Conservation (phyloP, 2,113 vertebrate species). For the Odocoileus hemionus region DNA sequence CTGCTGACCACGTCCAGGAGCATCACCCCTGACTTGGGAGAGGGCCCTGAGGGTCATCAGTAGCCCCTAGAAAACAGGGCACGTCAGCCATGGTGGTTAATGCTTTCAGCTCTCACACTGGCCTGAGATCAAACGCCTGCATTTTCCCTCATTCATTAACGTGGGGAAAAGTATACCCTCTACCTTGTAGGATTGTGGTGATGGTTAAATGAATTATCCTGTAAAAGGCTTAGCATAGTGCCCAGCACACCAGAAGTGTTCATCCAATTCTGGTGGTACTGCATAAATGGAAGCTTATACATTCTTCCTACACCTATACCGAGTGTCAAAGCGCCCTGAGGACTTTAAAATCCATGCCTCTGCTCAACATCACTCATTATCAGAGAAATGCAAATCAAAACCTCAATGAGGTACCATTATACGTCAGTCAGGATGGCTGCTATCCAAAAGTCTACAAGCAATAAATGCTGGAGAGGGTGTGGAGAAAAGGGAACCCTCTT, state of each 20-base stretch:
- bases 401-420: too few relatives aligned
- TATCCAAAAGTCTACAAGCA: too few relatives aligned
- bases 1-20: neutral
- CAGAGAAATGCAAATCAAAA: too few relatives aligned
- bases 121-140: neutral
- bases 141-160: neutral
- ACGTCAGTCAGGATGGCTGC: too few relatives aligned
- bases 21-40: fast-evolving
- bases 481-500: too few relatives aligned
- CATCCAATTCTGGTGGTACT: fast-evolving
- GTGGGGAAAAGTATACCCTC: neutral
- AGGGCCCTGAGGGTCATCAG: neutral
- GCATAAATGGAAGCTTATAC: fast-evolving
- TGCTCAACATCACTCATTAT: too few relatives aligned
- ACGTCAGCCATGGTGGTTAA: neutral
- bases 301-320: too few relatives aligned
- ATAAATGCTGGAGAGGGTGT: too few relatives aligned
- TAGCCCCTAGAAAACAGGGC: too few relatives aligned
- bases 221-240: fast-evolving
- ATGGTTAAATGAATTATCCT: neutral
- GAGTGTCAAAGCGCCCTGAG: fast-evolving
- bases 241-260: fast-evolving
- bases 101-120: neutral
- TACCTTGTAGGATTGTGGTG: neutral
- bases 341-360: neutral